Conservation (phyloP, 2,797 vertebrate genomes). For the Gorsachius magnificus region DNA sequence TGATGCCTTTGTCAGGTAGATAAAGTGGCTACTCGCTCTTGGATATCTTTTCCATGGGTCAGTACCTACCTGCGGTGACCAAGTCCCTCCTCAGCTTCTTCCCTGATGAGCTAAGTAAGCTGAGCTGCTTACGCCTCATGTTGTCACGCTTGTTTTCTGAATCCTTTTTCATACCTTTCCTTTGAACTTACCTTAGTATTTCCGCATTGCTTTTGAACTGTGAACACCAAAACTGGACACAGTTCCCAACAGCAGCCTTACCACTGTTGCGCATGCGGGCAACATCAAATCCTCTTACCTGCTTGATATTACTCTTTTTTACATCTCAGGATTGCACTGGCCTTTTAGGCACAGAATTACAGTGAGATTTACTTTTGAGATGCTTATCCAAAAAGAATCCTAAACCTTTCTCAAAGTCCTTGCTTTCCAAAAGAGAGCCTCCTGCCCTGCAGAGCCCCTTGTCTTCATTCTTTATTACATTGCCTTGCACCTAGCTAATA, state of each 20-base stretch:
- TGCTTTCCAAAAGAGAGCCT: not conserved
- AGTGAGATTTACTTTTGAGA: slow-evolving; percentile 12
- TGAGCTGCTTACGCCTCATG: slow-evolving; percentile 43
- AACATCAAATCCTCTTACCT: slow-evolving; percentile 60
- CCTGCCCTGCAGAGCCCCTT: not conserved
- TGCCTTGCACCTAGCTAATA: not conserved
- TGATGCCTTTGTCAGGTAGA: slow-evolving; percentile 19
- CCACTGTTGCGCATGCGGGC: not conserved
- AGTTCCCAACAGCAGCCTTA: slow-evolving; percentile 1
- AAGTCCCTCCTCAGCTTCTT: slow-evolving; percentile 17
- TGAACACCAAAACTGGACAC: slow-evolving; percentile 13
- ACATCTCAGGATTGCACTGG: not conserved
- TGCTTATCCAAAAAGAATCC: not conserved
- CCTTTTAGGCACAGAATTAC: not conserved
- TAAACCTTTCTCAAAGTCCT: not conserved
- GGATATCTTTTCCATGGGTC: slow-evolving; percentile 29
- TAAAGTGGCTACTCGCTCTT: not conserved
- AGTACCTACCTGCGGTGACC: slow-evolving; percentile 1
- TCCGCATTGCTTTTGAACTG: slow-evolving; percentile 35
- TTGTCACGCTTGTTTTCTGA: slow-evolving; percentile 26
- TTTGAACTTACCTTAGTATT: slow-evolving; percentile 39
- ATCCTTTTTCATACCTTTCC: slow-evolving; percentile 57
- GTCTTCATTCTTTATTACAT: not conserved
- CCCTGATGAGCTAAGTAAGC: slow-evolving; percentile 24
- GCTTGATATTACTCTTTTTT: slow-evolving; percentile 1